phyloP scores from a whole-genome alignment of 2,113 vertebrate genomes.

The Pterocles gutturalis region DNA sequence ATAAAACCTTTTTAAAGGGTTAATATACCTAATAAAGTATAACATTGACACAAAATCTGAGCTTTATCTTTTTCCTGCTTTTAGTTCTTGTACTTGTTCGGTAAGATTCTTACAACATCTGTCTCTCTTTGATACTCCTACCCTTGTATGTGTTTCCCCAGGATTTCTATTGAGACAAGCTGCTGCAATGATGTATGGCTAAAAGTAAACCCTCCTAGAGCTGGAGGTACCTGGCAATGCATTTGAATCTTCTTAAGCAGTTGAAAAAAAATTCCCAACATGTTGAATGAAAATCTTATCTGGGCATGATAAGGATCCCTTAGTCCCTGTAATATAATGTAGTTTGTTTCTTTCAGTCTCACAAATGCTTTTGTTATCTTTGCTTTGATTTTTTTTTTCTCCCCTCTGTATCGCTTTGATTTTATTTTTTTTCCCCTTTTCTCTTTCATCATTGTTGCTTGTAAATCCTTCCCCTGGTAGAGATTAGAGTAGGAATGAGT shows the following conservation, averaged over 20 bases:
- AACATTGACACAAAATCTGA: neutral
- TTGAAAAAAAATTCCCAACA: slow-evolving; percentile 21
- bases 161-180: slow-evolving; percentile 2
- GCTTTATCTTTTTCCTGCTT: neutral
- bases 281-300: slow-evolving; percentile 63
- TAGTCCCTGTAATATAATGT: slow-evolving; percentile 50
- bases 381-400: slow-evolving; percentile 48
- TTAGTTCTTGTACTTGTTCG: neutral
- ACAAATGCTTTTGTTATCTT: slow-evolving; percentile 71
- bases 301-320: slow-evolving; percentile 57
- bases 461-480: slow-evolving; percentile 76
- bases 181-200: neutral
- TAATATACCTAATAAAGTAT: neutral
- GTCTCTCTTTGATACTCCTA: neutral
- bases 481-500: slow-evolving; percentile 75
- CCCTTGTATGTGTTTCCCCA: neutral
- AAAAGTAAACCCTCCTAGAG: neutral
- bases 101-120: neutral
- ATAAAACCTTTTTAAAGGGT: neutral
- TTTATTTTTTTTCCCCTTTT: neutral
- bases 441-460: slow-evolving; percentile 73
- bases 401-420: slow-evolving; percentile 43
- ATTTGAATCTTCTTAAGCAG: slow-evolving; percentile 38
- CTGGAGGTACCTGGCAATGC: slow-evolving; percentile 6
- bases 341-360: slow-evolving; percentile 65